Conservation (phyloP, 2,113 vertebrate species). For the Anhinga anhinga region DNA sequence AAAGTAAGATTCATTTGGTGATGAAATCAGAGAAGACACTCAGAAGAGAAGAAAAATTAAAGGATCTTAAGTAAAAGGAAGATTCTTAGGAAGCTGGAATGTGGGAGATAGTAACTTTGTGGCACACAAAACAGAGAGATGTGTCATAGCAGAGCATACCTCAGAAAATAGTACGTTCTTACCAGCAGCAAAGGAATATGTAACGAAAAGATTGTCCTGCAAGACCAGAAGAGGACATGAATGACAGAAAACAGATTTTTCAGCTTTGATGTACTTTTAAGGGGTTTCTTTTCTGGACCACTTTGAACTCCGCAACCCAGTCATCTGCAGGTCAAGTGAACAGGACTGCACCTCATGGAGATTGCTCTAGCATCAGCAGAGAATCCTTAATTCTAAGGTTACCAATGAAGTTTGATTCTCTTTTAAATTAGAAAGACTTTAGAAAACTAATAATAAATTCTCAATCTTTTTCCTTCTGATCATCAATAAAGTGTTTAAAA, state of each 20-base stretch:
- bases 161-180: not conserved
- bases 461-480: not conserved
- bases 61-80: not conserved
- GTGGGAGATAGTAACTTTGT: not conserved
- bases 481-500: not conserved
- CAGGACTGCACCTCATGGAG: not conserved
- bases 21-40: not conserved
- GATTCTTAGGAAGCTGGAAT: not conserved
- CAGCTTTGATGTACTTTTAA: not conserved
- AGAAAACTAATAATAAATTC: not conserved
- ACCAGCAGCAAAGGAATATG: not conserved
- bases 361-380: not conserved
- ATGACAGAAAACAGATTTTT: not conserved
- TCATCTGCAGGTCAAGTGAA: not conserved
- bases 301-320: not conserved
- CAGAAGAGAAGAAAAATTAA: not conserved
- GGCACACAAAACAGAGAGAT: not conserved
- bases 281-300: not conserved
- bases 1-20: not conserved
- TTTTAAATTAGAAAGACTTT: not conserved
- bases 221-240: not conserved
- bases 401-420: not conserved
- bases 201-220: not conserved
- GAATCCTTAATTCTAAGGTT: not conserved
- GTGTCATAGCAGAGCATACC: not conserved